Conservation (phyloP, 2,888 invertebrate species). For the Ceramica pisi region DNA sequence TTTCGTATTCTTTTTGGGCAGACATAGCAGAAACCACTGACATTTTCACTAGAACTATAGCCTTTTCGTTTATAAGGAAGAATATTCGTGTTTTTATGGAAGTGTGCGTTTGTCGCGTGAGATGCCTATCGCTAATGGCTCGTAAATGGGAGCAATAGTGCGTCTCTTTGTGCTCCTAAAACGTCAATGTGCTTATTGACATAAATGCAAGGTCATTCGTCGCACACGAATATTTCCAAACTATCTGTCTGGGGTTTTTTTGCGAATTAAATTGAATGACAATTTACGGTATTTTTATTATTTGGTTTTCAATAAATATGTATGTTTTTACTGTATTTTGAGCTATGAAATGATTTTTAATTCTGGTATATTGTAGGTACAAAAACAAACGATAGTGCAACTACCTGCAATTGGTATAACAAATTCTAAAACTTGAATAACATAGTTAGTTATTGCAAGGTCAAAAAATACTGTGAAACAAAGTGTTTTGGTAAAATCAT, state of each 20-base stretch:
- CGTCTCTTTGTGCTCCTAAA: constrained; percentile 58
- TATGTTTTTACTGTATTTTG: background rate
- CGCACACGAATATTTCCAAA: constrained; percentile 31
- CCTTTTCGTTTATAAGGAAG: background rate
- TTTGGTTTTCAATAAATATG: background rate
- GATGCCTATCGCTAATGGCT: constrained; percentile 55
- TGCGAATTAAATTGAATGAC: background rate
- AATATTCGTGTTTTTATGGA: constrained; percentile 2
- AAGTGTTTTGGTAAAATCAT: too few relatives aligned
- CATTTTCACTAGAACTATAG: constrained; percentile 64
- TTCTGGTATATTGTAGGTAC: background rate
- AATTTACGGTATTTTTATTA: background rate
- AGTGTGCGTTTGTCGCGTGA: constrained; percentile 40
- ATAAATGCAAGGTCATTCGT: constrained; percentile 59
- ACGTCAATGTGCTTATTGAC: constrained; percentile 63
- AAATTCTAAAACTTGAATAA: background rate
- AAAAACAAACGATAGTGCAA: constrained; percentile 1
- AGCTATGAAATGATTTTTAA: background rate
- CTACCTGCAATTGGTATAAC: background rate
- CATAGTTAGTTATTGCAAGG: background rate
- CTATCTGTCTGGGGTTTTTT: constrained; percentile 6
- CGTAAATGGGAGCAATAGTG: constrained; percentile 59
- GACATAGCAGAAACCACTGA: constrained; percentile 62
- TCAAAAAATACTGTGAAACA: too few relatives aligned
- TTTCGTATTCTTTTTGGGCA: constrained; percentile 87